Evolutionary conservation across 2,797 vertebrate genomes (phyloP).

Genomic region (Acanthornis magna): DNA sequence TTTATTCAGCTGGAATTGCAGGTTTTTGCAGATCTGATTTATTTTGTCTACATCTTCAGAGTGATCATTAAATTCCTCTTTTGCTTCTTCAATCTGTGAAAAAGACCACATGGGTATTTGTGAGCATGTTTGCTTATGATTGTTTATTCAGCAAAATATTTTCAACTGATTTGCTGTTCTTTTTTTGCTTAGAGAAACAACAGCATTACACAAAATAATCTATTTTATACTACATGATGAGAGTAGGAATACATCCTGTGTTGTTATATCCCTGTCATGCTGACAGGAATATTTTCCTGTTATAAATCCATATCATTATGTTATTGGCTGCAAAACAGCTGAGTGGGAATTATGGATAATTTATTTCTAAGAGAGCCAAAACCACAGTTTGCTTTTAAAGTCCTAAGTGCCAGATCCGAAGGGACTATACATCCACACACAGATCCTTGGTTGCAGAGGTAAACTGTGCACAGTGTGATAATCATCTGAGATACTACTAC

Average conservation of each 20-base stretch:
- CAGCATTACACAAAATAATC: not conserved
- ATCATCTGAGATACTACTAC: not conserved
- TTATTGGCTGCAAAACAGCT: not conserved
- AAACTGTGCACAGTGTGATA: not conserved
- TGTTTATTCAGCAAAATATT: not conserved
- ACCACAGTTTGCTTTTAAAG: not conserved
- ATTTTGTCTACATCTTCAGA: slow-evolving; percentile 85
- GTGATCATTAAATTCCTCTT: slow-evolving; percentile 83
- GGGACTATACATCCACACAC: not conserved
- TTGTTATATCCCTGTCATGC: not conserved
- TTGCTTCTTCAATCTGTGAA: slow-evolving; percentile 82
- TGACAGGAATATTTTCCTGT: not conserved
- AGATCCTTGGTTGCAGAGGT: not conserved
- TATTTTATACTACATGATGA: not conserved
- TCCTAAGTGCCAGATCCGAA: not conserved
- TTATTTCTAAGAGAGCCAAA: not conserved
- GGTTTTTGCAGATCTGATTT: slow-evolving; percentile 85
- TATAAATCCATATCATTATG: not conserved
- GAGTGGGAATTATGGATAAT: not conserved
- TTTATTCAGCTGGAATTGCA: slow-evolving; percentile 90
- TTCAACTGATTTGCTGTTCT: not conserved
- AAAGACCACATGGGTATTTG: not conserved
- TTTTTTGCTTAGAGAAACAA: not conserved
- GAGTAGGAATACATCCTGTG: not conserved
- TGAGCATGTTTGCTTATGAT: not conserved